Evolutionary conservation across 1,140 invertebrate genomes (phyloP).

Genomic region (Macrostomum lignano): DNA sequence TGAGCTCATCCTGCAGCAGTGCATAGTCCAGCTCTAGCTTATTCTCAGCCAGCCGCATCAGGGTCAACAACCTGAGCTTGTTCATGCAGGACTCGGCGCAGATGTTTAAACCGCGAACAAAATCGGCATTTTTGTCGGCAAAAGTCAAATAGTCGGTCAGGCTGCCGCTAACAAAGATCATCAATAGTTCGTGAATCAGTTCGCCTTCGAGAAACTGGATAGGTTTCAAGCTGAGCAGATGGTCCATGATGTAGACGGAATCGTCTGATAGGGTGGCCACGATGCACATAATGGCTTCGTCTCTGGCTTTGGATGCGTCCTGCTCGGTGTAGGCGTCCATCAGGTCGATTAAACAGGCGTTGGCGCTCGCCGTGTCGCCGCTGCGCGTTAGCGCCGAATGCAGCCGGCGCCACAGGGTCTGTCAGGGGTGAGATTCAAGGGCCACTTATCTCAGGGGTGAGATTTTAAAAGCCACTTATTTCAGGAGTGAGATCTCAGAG

Average conservation of each 20-base stretch:
- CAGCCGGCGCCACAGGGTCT: too few relatives aligned
- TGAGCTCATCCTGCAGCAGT: constrained; percentile 53
- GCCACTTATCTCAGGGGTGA: too few relatives aligned
- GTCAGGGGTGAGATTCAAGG: too few relatives aligned
- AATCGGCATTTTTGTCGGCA: constrained; percentile 67
- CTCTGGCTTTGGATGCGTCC: constrained; percentile 71
- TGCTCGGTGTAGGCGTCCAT: constrained; percentile 76
- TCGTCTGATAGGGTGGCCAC: constrained; percentile 70
- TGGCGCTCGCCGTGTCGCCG: too few relatives aligned
- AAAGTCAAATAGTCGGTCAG: constrained; percentile 59
- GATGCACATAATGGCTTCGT: constrained; percentile 63
- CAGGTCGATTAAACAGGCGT: constrained; percentile 80
- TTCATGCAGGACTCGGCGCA: constrained; percentile 77
- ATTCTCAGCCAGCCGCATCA: constrained; percentile 78
- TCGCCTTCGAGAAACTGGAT: constrained; percentile 76
- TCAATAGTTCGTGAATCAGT: constrained; percentile 70
- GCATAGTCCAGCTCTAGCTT: constrained; percentile 64
- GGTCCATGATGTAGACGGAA: constrained; percentile 70
- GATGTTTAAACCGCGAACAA: constrained; percentile 49
- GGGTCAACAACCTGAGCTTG: constrained; percentile 76
- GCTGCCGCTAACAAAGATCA: constrained; percentile 77
- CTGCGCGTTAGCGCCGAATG: too few relatives aligned
- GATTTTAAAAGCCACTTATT: too few relatives aligned
- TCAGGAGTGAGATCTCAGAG: too few relatives aligned
- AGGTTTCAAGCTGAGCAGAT: constrained; percentile 62